Base-by-base conservation (phyloP, 1,140 invertebrate species). In the Anoplolepis gracilipes region DNA sequence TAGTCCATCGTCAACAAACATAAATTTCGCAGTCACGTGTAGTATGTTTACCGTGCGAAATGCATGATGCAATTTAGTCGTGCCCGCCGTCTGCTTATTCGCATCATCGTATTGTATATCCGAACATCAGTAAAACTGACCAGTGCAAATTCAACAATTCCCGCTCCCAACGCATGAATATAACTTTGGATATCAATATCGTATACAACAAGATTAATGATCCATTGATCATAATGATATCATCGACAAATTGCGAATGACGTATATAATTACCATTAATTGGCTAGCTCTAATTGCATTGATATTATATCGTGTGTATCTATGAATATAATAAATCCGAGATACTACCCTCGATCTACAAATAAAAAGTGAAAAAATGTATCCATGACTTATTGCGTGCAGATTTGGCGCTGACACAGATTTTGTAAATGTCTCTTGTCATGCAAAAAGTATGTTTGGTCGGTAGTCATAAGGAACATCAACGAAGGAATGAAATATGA, bases 401-500 rank as follows among this genome's bases (percentile, higher is more conserved):
- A 19, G 22, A 39, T 33, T 53, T 70, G 67, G 10, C 7, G 30
- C 42, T 70, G 42, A 33, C 42, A 16, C 16, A 19, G 2, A 7
- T 49, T 30, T 42, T 28, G 19, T 10, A 28, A 70, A 70, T 49
- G 46, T 72, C 69, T 33, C 7, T 53, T 16, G 28, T 11, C 42
- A 3, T 7, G 25, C n/a, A 25, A 64, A 36, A 64, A 25, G 13
- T 49, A 49, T 10, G 11, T 3, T 73, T 59, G 28, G 28, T 70
- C 25, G 22, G 16, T 2, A 19, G 19, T 62, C 53, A 73, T 49
- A 53, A n/a, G 16, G 16, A 25, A 19, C 13, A 64, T 73, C 73
- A 33, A 7, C 22, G 57, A 0, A 1, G 10, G 4, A 42, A 64
- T 85, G 64, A 85, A 87, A 85, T 85, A 87, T 85, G 55, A 33